These are phyloP conservation scores for Pangasius mekongensis DNA, from an alignment of 2,797 vertebrate genomes.

Conservation along the genomic window DNA sequence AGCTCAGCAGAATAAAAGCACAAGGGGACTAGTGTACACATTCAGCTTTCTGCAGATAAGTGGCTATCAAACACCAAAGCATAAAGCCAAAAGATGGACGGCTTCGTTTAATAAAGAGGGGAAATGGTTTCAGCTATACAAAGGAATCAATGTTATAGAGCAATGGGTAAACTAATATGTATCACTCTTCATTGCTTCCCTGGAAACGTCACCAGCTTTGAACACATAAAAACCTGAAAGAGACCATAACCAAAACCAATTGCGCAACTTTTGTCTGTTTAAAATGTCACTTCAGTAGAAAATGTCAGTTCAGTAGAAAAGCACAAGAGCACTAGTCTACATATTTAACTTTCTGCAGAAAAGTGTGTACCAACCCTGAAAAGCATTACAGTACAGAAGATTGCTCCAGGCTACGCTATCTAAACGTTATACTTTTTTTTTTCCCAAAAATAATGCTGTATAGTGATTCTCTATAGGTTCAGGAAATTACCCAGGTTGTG, in stretches of 20 bases:
- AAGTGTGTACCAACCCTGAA: not conserved
- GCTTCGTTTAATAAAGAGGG: not conserved
- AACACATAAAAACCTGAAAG: not conserved
- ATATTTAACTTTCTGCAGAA: constrained; percentile 5
- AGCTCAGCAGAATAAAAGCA: too few relatives aligned
- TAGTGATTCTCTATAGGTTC: constrained; percentile 14
- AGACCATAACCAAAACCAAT: not conserved
- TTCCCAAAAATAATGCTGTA: not conserved
- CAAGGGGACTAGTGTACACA: not conserved
- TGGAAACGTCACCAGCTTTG: not conserved
- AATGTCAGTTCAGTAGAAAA: not conserved
- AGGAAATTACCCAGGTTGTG: constrained; percentile 21
- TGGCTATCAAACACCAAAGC: not conserved
- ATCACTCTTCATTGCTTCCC: not conserved
- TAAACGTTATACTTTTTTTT: not conserved
- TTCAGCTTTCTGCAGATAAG: not conserved
- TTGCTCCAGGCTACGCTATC: not conserved
- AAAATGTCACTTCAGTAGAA: not conserved
- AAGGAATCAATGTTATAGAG: not conserved
- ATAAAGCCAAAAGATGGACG: not conserved
- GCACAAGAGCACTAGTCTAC: not conserved
- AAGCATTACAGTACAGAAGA: not conserved
- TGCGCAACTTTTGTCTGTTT: not conserved
- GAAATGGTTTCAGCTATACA: not conserved
- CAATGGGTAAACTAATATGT: not conserved